Conservation (phyloP, 1,140 invertebrate genomes). For the Drosophila athabasca region DNA sequence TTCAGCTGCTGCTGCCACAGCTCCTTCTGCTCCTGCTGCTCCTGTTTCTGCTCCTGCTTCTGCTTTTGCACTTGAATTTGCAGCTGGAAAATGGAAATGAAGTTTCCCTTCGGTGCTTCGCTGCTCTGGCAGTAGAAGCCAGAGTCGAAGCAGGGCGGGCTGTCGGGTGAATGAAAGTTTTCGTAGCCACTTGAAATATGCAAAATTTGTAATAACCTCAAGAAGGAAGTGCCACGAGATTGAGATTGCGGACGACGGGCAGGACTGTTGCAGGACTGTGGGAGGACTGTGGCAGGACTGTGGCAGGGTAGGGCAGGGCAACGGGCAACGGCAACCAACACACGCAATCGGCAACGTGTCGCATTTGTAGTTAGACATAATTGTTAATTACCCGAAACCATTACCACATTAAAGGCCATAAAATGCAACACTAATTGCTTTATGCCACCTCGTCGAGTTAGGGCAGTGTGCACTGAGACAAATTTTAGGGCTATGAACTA, state of each 20-base stretch:
- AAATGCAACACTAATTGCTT: constrained; percentile 82
- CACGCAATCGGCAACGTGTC: constrained; percentile 80
- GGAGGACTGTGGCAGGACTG: constrained; percentile 1
- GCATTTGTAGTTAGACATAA: constrained; percentile 82
- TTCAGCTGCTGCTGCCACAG: constrained; percentile 35
- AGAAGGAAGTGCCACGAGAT: constrained; percentile 33
- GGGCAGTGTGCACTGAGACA: constrained; percentile 11
- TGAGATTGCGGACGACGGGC: constrained; percentile 24
- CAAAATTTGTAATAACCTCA: constrained; percentile 75
- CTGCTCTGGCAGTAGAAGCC: too few species aligned
- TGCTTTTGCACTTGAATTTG: constrained; percentile 1
- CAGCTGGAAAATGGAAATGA: constrained; percentile 45
- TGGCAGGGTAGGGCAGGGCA: constrained; percentile 2
- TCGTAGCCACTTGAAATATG: constrained; percentile 69
- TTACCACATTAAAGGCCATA: constrained; percentile 82
- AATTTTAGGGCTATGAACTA: neutral
- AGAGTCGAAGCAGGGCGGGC: neutral
- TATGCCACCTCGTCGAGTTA: constrained; percentile 55
- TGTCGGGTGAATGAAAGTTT: constrained; percentile 15
- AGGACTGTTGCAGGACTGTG: constrained; percentile 1
- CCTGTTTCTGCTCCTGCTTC: constrained; percentile 26
- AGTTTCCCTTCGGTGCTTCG: constrained; percentile 32
- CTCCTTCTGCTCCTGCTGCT: constrained; percentile 25
- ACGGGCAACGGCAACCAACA: constrained; percentile 16
- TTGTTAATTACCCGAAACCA: constrained; percentile 82